Evolutionary conservation across 2,113 vertebrate genomes (phyloP), one percentile per base, ranked within the genome.

Genomic region (Oenanthe oenanthe): DNA sequence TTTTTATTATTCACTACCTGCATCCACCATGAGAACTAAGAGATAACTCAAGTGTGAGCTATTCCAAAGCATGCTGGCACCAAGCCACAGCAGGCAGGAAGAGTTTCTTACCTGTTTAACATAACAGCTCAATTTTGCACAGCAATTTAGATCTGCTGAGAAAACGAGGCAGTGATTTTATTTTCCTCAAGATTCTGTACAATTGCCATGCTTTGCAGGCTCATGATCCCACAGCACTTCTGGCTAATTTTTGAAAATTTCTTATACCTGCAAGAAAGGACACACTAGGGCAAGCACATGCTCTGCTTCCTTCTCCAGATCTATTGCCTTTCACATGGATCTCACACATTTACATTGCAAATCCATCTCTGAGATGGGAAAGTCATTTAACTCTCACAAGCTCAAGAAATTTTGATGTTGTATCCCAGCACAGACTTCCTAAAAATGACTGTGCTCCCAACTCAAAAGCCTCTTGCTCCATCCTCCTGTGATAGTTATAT

Each of bases 321-420:
- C 83, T 75, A 19, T 1, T 45, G 29, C 78, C 42, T 92, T 91
- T 89, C 80, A 72, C 32, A 54, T 5, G 10, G 26, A 57, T 67
- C 72, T 62, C 63, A 24, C 12, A n/a, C 24, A 89, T 92, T 96
- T 92, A 40, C 70, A 95, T 53, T 93, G 83, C 83, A 93, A 96
- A 97, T 61, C 26, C 20, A 87, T 63, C 80, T 88, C 4, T 66
- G 43, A 91, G 68, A 84, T 63, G 72, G 66, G 20, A 76, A 93
- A 85, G 50, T 43, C 47, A 56, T 84, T 92, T 88, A 93, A 84
- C 31, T 89, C 32, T 38, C 80, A 72, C 60, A 81, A 93, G 51
- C 71, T 51, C 43, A 70, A 93, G 25, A 24, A 60, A 75, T 93
- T 83, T 62, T 88, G 65, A 88, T 67, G 47, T 10, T 67, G 42